phyloP scores from a whole-genome alignment of 2,113 vertebrate species.

The Astatotilapia flaviijosephi region DNA sequence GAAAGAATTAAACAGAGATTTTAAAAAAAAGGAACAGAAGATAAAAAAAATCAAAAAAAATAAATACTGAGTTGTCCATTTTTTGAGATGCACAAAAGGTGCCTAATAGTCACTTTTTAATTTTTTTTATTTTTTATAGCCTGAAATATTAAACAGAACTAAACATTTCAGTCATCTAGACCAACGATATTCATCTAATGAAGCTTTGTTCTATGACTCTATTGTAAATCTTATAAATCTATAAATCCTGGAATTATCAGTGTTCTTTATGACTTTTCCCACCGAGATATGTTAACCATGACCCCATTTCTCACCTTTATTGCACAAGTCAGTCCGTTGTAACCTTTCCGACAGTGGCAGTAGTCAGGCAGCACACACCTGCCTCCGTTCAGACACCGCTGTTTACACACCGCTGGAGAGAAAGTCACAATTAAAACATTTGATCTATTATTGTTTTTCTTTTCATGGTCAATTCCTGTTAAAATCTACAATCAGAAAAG shows the following conservation, averaged over 20 bases:
- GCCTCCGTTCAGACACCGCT: conserved; percentile 81
- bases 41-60: accelerated
- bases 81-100: neutral
- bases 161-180: neutral
- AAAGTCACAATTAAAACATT: neutral
- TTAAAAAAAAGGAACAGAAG: neutral
- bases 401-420: conserved; percentile 78
- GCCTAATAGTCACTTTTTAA: neutral
- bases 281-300: neutral
- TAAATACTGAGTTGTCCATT: neutral
- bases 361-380: conserved; percentile 77
- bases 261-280: neutral
- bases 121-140: neutral
- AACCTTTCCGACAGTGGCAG: conserved; percentile 80
- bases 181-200: neutral
- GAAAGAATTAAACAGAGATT: neutral
- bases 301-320: conserved; percentile 61
- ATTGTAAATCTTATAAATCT: neutral
- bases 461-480: accelerated
- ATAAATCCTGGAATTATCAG: neutral
- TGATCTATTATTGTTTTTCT: neutral
- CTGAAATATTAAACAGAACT: neutral
- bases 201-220: neutral
- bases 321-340: conserved; percentile 76
- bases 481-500: neutral